Evolutionary conservation across 2,113 vertebrate genomes (phyloP).

Genomic region (Archilochus colubris): DNA sequence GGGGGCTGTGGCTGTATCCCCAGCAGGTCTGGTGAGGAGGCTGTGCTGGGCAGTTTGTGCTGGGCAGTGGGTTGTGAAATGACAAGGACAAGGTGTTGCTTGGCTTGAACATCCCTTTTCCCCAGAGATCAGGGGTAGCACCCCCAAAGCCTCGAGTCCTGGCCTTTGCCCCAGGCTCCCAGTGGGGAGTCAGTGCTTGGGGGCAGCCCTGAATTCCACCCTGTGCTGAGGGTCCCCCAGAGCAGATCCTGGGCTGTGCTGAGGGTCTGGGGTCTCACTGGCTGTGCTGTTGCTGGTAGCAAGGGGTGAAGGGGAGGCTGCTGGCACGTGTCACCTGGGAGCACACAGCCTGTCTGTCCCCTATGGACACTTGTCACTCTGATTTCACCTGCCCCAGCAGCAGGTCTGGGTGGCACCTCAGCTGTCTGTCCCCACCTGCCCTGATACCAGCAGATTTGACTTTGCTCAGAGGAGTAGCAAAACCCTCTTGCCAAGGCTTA

Average conservation of each 20-base stretch:
- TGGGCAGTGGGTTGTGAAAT: neutral
- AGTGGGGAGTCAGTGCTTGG: too few species aligned
- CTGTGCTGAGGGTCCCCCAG: fast-evolving
- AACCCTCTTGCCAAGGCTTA: neutral
- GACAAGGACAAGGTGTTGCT: neutral
- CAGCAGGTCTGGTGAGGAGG: neutral
- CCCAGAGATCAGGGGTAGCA: neutral
- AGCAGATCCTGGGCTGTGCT: neutral
- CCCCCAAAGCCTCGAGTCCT: neutral
- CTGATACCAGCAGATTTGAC: neutral
- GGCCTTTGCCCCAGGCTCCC: neutral
- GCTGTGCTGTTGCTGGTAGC: neutral
- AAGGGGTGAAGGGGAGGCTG: neutral
- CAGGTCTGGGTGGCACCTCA: neutral
- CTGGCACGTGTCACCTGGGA: fast-evolving
- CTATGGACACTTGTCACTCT: too few species aligned
- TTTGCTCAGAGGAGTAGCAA: neutral
- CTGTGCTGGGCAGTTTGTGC: neutral
- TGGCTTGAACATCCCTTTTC: neutral
- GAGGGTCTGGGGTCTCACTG: neutral
- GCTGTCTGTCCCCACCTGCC: neutral
- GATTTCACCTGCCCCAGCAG: neutral
- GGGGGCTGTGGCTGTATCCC: neutral
- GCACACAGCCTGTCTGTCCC: neutral
- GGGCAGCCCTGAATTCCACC: neutral